Conservation (phyloP, 2,113 vertebrate genomes). For the Monarcha castaneiventris region DNA sequence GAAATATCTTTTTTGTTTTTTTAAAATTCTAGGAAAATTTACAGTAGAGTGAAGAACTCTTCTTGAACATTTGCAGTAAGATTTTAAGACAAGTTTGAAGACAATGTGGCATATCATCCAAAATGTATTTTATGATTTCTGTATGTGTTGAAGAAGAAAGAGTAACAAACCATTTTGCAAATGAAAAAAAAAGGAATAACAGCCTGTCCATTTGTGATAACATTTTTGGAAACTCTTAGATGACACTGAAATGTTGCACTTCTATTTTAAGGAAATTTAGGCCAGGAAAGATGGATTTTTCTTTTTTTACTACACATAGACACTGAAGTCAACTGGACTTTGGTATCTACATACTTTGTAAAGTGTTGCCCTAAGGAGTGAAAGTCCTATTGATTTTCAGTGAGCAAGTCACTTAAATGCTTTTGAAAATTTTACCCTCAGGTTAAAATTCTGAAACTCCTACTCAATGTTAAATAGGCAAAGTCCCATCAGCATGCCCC, state of each 20-base stretch:
- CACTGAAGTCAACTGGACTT: constrained; percentile 26
- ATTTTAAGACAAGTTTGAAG: neutral
- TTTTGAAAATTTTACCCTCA: constrained; percentile 62
- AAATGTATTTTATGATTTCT: neutral
- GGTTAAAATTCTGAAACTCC: constrained; percentile 65
- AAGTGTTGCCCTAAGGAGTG: constrained; percentile 45
- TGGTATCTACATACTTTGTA: neutral
- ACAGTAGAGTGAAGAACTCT: neutral
- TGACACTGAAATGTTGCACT: neutral
- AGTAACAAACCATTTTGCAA: neutral
- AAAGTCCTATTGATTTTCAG: constrained; percentile 51
- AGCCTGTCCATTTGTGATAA: neutral
- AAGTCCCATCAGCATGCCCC: constrained; percentile 30
- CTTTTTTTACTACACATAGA: neutral
- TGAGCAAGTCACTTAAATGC: constrained; percentile 31
- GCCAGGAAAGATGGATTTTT: neutral
- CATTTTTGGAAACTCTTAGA: neutral
- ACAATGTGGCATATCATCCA: neutral
- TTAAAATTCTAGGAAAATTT: neutral
- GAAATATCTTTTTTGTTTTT: neutral
- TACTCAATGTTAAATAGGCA: constrained; percentile 22
- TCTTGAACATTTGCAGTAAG: neutral
- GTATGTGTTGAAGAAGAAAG: neutral
- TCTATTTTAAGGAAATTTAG: neutral
- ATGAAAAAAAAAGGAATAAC: neutral